These are phyloP conservation scores for Hassar affinis DNA, from an alignment of 2,113 vertebrate genomes.

Conservation along the genomic window DNA sequence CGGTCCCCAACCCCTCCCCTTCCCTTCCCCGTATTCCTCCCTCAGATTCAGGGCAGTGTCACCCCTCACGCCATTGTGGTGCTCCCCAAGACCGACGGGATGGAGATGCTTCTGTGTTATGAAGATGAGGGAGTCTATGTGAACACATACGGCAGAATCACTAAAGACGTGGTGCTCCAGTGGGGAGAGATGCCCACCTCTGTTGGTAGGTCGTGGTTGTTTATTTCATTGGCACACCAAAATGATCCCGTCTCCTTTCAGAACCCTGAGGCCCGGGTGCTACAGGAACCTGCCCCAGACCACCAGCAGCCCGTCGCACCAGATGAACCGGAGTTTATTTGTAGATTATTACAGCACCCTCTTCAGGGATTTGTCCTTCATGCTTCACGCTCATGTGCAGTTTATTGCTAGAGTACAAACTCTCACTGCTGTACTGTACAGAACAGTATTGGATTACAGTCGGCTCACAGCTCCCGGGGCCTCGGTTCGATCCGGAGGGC, in stretches of 20 bases:
- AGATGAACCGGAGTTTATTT: background rate
- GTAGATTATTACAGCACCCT: background rate
- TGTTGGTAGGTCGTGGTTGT: conserved; percentile 84
- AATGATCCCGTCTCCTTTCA: conserved; percentile 58
- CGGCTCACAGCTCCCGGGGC: background rate
- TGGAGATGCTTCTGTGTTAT: conserved; percentile 99
- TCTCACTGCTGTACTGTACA: background rate
- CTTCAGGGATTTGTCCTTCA: too few relatives aligned
- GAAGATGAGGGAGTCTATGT: conserved; percentile 99
- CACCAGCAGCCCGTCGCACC: background rate
- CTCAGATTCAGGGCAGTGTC: conserved; percentile 98
- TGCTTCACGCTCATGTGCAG: background rate
- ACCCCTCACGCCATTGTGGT: conserved; percentile 98
- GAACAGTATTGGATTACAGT: background rate
- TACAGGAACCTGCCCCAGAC: conserved; percentile 25
- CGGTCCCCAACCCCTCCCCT: conserved; percentile 56
- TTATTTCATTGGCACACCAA: conserved; percentile 50
- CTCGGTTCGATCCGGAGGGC: background rate
- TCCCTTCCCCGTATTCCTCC: conserved; percentile 58
- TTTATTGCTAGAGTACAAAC: background rate
- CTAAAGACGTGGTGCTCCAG: conserved; percentile 99
- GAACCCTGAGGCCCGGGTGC: conserved; percentile 29
- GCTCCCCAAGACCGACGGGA: conserved; percentile 97
- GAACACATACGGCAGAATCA: conserved; percentile 98
- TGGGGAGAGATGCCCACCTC: conserved; percentile 99